A percentile compares a stretch with the other conserved stretches of the same genome.
Evolutionary conservation across 2,888 invertebrate species (phyloP).

Genomic region (Caenorhabditis virilis): DNA sequence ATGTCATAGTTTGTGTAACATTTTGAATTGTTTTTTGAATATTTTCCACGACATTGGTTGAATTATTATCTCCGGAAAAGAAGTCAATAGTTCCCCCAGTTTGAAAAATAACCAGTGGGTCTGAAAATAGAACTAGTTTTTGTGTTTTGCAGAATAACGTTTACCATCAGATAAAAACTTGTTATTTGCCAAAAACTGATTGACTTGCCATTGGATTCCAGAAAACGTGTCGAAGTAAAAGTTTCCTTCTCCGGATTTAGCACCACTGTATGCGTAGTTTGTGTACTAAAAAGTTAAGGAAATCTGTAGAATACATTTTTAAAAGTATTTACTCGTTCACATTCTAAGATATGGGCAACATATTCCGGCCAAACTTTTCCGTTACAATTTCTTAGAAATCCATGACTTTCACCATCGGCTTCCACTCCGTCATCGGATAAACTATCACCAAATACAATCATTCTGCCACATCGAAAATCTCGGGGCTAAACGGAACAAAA

Average conservation of each 20-base stretch:
- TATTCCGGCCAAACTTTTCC: conserved; percentile 63
- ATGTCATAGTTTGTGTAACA: conserved; percentile 45
- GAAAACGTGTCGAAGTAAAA: conserved; percentile 62
- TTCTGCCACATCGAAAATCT: conserved; percentile 52
- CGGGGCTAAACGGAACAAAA: too few relatives aligned
- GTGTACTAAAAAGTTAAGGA: too few relatives aligned
- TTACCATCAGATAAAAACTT: conserved; percentile 37
- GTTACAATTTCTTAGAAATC: conserved; percentile 53
- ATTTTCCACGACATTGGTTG: conserved; percentile 48
- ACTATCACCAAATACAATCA: conserved; percentile 60
- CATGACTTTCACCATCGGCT: conserved; percentile 48
- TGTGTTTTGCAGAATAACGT: conserved; percentile 1
- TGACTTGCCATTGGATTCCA: conserved; percentile 53
- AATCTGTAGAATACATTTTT: too few relatives aligned
- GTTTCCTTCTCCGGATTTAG: conserved; percentile 54
- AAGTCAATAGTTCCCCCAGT: conserved; percentile 59
- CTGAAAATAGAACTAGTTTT: conserved; percentile 19
- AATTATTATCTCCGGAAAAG: conserved; percentile 55
- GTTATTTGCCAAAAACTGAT: conserved; percentile 42
- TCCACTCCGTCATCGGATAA: conserved; percentile 61
- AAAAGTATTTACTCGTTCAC: conserved; percentile 52
- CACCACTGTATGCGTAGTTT: conserved; percentile 60
- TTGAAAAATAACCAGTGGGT: conserved; percentile 56
- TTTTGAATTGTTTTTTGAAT: conserved; percentile 47
- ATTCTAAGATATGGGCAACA: conserved; percentile 51